Evolutionary conservation across 2,888 invertebrate species (phyloP), one percentile per base, ranked within the genome.

Genomic region (Microdon myrmicae): DNA sequence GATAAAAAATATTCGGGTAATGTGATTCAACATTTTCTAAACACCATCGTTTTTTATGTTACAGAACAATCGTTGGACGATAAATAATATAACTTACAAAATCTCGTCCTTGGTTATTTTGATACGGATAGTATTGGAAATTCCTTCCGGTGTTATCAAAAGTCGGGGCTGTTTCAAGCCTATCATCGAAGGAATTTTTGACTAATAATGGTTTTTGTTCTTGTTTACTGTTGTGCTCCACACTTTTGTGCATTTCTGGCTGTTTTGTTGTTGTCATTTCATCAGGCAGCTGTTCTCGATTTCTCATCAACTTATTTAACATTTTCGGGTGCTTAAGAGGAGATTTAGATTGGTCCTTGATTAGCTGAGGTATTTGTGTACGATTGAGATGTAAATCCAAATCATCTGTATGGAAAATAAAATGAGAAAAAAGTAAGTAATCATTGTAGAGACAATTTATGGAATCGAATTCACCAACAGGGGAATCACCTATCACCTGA

Each of bases 321-420:
- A 80, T 70, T 71, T 80, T 80, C 2, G 80, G 80, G 71, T 80
- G 80, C 41, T 78, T 79, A 0, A 80, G 58, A 1, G 79, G 77
- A 1, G 76, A 75, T 9, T 71, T 72, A 0, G 73, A 68, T 38
- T 68, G 71, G 4, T 74, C 71, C 35, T 76, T 75, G n/a, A 71
- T 54, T 13, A 72, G 31, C 10, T 74, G 73, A 1, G 72, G 72
- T 78, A 86, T 75, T 22, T 75, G 75, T 3, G 79, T 79, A 35
- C 74, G 77, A 71, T 79, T 80, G 1, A 80, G 68, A 32, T 74
- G 77, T 3, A 80, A 71, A 41, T 77, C 73, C 34, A 80, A 53
- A 35, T 80, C 80, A 64, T 79, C 79, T 74, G 16, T 10, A 38
- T 45, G 7, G 16, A 20, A n/a, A 20, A 2, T n/a, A n/a, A n/a